phyloP scores from a whole-genome alignment of 2,113 vertebrate genomes.

The Hippolais icterina region DNA sequence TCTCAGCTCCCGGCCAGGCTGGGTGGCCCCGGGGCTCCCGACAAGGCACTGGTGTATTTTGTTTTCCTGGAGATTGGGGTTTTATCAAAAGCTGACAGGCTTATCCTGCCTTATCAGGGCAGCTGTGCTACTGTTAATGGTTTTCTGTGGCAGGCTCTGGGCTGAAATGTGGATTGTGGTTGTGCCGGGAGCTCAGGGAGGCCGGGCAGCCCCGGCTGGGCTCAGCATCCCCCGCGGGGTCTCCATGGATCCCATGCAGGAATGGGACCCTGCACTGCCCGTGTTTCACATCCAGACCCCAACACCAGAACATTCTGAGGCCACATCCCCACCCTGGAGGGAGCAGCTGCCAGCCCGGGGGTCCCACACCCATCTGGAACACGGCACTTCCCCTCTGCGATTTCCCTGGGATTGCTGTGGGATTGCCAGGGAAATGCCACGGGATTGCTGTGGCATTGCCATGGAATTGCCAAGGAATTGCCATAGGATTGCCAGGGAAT shows the following conservation, averaged over 20 bases:
- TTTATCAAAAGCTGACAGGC: slow-evolving; percentile 43
- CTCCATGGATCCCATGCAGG: accelerated
- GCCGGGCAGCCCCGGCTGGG: accelerated
- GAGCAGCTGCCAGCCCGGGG: neutral
- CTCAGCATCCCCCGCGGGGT: neutral
- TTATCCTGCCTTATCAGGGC: slow-evolving; percentile 45
- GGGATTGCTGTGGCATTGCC: neutral
- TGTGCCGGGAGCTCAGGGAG: neutral
- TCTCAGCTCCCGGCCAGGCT: neutral
- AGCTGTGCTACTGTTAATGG: slow-evolving; percentile 25
- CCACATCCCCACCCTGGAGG: neutral
- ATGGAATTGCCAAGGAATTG: too few relatives aligned
- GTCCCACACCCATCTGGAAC: neutral
- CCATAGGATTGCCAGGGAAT: neutral
- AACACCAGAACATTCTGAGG: neutral
- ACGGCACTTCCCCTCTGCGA: neutral
- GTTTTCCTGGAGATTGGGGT: neutral
- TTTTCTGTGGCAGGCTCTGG: neutral
- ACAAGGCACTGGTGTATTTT: neutral
- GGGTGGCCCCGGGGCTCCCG: neutral
- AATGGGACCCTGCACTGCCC: neutral
- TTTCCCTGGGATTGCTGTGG: neutral
- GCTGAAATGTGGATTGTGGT: slow-evolving; percentile 1
- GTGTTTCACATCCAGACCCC: neutral
- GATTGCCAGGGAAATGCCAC: neutral